A percentile compares a stretch with the other conserved stretches of the same genome.
Evolutionary conservation across 1,140 invertebrate species (phyloP).

Genomic region (Drosophila chauvacae): DNA sequence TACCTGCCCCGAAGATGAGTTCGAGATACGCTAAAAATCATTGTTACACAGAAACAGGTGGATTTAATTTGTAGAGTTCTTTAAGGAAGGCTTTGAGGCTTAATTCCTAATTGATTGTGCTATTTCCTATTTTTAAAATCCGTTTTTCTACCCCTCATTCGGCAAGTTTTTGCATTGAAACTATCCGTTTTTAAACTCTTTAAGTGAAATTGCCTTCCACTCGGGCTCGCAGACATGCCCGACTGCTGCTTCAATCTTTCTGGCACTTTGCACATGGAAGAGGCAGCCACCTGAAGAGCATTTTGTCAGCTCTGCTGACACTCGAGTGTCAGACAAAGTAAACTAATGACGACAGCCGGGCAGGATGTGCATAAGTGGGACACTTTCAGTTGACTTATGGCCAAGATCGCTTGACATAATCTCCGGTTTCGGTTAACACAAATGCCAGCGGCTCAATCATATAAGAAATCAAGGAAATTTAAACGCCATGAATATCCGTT

Average conservation of each 20-base stretch:
- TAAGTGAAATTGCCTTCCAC: slow-evolving; percentile 20
- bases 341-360: slow-evolving; percentile 48
- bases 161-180: background rate
- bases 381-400: slow-evolving; percentile 42
- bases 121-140: background rate
- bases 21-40: too few relatives aligned
- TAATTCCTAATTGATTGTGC: background rate
- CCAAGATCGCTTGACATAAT: slow-evolving; percentile 50
- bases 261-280: slow-evolving; percentile 42
- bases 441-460: slow-evolving; percentile 25
- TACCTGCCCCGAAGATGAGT: background rate
- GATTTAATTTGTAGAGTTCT: too few relatives aligned
- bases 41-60: too few relatives aligned
- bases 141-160: background rate
- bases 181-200: slow-evolving; percentile 10
- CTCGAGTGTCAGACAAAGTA: slow-evolving; percentile 50
- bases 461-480: slow-evolving; percentile 13
- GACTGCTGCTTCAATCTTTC: slow-evolving; percentile 49
- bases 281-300: slow-evolving; percentile 46
- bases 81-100: too few relatives aligned
- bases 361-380: slow-evolving; percentile 30
- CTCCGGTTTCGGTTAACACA: slow-evolving; percentile 27
- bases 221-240: slow-evolving; percentile 28
- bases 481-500: slow-evolving; percentile 27
- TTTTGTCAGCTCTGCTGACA: slow-evolving; percentile 48